A percentile compares a stretch with the other conserved stretches of the same genome.
These are phyloP conservation scores for Colius striatus DNA, from an alignment of 2,113 vertebrate species.

Conservation along the genomic window DNA sequence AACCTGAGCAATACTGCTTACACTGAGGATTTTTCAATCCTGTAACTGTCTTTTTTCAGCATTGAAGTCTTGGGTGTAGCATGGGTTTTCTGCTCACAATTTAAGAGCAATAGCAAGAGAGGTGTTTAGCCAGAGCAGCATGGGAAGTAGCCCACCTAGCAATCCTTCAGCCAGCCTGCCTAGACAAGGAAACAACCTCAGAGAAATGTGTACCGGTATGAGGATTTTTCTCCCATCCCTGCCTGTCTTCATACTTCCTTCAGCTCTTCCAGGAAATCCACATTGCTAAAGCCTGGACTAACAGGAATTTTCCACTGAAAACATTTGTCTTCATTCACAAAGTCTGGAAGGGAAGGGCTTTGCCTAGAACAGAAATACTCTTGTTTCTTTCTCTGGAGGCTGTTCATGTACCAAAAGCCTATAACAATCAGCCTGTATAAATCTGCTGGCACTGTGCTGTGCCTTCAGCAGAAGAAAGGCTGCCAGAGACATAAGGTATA, in stretches of 20 bases:
- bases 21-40: neutral
- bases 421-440: neutral
- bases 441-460: neutral
- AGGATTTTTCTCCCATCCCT: too few species aligned
- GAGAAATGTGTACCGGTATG: too few species aligned
- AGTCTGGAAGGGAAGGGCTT: neutral
- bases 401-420: neutral
- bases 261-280: neutral
- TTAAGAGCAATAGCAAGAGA: neutral
- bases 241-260: neutral
- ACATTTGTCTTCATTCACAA: neutral
- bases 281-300: neutral
- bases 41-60: neutral
- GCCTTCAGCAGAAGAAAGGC: neutral
- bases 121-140: neutral
- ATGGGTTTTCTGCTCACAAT: neutral
- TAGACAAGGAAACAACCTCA: neutral
- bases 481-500: neutral
- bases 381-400: neutral
- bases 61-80: neutral
- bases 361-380: neutral
- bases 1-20: neutral
- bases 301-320: neutral
- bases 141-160: neutral
- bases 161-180: neutral